phyloP scores from a whole-genome alignment of 2,113 vertebrate species.

The Silurus asotus region DNA sequence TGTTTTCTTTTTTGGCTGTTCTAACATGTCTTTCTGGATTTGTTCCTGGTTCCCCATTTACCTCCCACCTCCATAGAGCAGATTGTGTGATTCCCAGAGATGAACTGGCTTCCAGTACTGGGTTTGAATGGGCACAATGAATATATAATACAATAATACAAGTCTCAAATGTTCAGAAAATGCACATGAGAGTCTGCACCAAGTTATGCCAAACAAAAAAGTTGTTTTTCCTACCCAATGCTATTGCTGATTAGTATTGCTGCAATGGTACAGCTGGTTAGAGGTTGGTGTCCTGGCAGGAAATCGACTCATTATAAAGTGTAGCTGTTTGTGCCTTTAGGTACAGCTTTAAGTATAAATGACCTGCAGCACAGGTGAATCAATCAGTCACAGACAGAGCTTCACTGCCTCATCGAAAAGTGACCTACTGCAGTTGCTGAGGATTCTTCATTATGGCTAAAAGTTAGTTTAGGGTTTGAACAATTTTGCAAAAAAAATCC shows the following conservation, averaged over 20 bases:
- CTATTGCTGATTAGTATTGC: background rate
- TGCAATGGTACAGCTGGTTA: background rate
- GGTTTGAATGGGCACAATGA: background rate
- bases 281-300: background rate
- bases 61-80: background rate
- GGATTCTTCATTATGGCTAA: background rate
- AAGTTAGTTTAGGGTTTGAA: background rate
- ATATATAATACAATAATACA: background rate
- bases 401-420: background rate
- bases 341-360: background rate
- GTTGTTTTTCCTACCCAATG: background rate
- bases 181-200: background rate
- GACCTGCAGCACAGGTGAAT: background rate
- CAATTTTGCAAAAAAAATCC: background rate
- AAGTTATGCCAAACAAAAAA: background rate
- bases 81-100: background rate
- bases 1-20: background rate
- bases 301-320: background rate
- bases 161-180: background rate
- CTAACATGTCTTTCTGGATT: background rate
- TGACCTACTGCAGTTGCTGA: background rate
- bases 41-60: background rate
- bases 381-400: background rate
- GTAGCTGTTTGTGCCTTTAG: no score
- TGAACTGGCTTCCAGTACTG: background rate